These are phyloP conservation scores for Lasiommata megera DNA, from an alignment of 2,888 invertebrate genomes.

Conservation along the genomic window DNA sequence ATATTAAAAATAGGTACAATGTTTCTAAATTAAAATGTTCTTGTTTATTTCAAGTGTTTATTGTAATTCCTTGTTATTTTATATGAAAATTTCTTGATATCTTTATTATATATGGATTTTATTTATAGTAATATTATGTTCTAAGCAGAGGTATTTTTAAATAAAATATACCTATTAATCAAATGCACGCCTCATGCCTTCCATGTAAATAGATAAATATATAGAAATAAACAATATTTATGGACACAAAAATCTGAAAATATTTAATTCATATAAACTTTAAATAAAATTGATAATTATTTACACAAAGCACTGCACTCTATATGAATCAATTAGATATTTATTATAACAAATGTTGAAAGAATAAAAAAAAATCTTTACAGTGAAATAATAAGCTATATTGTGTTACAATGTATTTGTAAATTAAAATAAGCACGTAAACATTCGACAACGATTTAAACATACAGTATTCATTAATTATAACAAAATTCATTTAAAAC, in stretches of 20 bases:
- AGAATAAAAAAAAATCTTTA: conserved; percentile 12
- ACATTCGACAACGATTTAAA: conserved; percentile 12
- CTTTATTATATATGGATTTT: conserved; percentile 2
- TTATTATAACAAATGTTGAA: conserved; percentile 23
- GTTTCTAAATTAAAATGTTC: conserved; percentile 46
- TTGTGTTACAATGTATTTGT: conserved; percentile 9
- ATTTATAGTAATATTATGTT: conserved; percentile 23
- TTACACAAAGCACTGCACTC: conserved; percentile 32
- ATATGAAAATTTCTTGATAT: conserved; percentile 21
- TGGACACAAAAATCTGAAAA: conserved; percentile 24
- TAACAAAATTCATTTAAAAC: not conserved
- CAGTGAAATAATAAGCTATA: conserved; percentile 11
- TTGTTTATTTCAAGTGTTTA: conserved; percentile 40
- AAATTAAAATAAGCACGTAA: conserved; percentile 14
- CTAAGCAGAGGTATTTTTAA: conserved; percentile 33
- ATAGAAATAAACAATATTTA: conserved; percentile 30
- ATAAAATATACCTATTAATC: conserved; percentile 37
- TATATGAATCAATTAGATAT: conserved; percentile 24
- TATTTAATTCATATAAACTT: conserved; percentile 29
- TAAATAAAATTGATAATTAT: conserved; percentile 28
- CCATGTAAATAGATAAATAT: conserved; percentile 68
- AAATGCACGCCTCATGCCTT: conserved; percentile 68
- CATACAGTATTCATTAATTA: not conserved
- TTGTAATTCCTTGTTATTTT: conserved; percentile 34
- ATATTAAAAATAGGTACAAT: conserved; percentile 43